phyloP scores from a whole-genome alignment of 2,113 vertebrate species.

The Pyxicephalus adspersus region DNA sequence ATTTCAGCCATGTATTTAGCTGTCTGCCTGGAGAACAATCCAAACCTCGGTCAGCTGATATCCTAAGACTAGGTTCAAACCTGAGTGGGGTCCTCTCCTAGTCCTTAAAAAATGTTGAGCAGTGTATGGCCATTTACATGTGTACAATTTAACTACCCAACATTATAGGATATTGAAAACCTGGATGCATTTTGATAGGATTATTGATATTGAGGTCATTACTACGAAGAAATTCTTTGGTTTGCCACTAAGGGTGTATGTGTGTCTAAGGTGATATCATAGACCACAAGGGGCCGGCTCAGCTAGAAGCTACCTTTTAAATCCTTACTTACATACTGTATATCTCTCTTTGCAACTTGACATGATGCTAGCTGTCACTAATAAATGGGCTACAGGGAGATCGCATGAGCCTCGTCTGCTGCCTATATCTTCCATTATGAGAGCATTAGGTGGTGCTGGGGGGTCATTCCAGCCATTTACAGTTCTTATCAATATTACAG shows the following conservation, averaged over 20 bases:
- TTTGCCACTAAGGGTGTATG: not conserved
- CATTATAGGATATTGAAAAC: too few species aligned
- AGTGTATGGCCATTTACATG: too few species aligned
- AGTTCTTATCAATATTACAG: not conserved
- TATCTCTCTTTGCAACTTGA: conserved; percentile 22
- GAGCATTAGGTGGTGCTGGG: conserved; percentile 61
- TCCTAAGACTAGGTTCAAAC: too few species aligned
- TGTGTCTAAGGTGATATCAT: not conserved
- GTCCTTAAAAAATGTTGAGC: too few species aligned
- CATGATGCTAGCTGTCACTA: conserved; percentile 19
- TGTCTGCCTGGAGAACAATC: too few species aligned
- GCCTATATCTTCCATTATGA: conserved; percentile 20
- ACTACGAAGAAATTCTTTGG: too few species aligned
- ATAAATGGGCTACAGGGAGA: conserved; percentile 33
- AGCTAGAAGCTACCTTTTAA: conserved; percentile 28
- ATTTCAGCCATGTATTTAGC: too few species aligned
- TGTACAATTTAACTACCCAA: too few species aligned
- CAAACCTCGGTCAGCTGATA: too few species aligned
- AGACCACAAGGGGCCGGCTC: conserved; percentile 8
- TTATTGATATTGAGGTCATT: too few species aligned
- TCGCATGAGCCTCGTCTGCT: not conserved
- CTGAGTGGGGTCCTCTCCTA: too few species aligned
- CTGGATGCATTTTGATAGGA: too few species aligned
- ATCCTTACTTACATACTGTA: conserved; percentile 12
- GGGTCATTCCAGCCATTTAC: conserved; percentile 78